Percentiles rank a stretch among this genome's conserved stretches.
Evolutionary conservation across 2,113 vertebrate species (phyloP).

Genomic region (Eira barbara): DNA sequence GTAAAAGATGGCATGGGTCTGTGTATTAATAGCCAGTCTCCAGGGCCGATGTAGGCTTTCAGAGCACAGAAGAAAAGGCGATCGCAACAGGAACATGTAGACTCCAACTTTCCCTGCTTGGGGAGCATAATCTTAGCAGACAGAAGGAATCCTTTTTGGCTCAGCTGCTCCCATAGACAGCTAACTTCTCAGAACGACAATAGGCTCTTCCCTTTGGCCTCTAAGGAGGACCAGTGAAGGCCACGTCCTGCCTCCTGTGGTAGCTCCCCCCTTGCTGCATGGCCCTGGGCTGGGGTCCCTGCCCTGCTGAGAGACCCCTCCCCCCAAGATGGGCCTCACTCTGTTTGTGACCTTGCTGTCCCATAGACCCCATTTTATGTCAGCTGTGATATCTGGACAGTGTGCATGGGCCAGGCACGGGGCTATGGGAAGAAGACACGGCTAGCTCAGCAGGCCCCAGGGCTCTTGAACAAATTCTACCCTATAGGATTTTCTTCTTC

Average conservation of each 20-base stretch:
- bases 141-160: accelerated
- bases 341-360: neutral
- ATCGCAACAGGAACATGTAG: neutral
- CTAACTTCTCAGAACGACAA: no score
- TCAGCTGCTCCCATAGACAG: neutral
- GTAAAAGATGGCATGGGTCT: accelerated
- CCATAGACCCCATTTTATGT: neutral
- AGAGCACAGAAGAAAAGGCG: neutral
- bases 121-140: neutral
- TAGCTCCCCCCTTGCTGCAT: neutral
- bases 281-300: neutral
- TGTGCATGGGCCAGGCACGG: no score
- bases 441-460: neutral
- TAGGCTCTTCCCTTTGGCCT: neutral
- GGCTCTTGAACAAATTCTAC: neutral
- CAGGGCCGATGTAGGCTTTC: neutral
- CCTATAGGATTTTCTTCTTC: neutral
- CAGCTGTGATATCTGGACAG: neutral
- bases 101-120: neutral
- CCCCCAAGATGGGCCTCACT: neutral
- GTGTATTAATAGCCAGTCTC: accelerated
- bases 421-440: neutral
- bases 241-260: neutral
- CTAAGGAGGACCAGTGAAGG: neutral
- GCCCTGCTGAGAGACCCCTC: neutral